These are phyloP conservation scores for Grus americana DNA, from an alignment of 2,113 vertebrate genomes.

Conservation along the genomic window DNA sequence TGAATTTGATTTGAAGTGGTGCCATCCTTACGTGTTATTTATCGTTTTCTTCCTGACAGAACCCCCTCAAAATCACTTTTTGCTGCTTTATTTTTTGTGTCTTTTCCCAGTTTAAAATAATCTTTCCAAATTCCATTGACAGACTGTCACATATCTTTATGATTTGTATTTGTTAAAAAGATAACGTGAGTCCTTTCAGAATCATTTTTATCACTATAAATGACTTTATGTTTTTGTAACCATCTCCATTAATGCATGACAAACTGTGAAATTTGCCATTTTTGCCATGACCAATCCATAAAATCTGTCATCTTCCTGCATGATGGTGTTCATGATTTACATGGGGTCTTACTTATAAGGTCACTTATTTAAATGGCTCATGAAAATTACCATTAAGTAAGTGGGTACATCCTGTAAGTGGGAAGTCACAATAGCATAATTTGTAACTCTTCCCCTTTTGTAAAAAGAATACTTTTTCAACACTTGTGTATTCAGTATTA, in stretches of 20 bases:
- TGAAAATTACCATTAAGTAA: not conserved
- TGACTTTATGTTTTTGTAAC: slow-evolving; percentile 22
- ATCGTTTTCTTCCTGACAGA: not conserved
- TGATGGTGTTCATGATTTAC: not conserved
- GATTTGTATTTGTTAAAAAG: slow-evolving; percentile 6
- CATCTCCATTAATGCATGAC: slow-evolving; percentile 18
- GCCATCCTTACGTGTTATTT: not conserved
- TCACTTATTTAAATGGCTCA: slow-evolving; percentile 18
- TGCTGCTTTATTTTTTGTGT: not conserved
- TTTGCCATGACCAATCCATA: slow-evolving; percentile 45
- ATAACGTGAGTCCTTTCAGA: slow-evolving; percentile 2
- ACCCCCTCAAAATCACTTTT: not conserved
- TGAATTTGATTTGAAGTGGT: not conserved
- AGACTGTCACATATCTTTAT: not conserved
- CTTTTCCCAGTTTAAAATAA: not conserved
- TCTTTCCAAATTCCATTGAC: not conserved
- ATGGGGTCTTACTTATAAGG: not conserved
- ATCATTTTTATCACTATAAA: slow-evolving; percentile 1
- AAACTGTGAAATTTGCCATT: slow-evolving; percentile 44
- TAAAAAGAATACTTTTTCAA: not conserved
- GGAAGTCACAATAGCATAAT: not conserved
- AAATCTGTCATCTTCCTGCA: slow-evolving; percentile 19
- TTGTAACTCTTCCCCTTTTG: not conserved
- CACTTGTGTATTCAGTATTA: not conserved
- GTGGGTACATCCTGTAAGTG: not conserved